Evolutionary conservation across 2,113 vertebrate genomes (phyloP), one percentile per base, ranked within the genome.

Genomic region (Lophius piscatorius): DNA sequence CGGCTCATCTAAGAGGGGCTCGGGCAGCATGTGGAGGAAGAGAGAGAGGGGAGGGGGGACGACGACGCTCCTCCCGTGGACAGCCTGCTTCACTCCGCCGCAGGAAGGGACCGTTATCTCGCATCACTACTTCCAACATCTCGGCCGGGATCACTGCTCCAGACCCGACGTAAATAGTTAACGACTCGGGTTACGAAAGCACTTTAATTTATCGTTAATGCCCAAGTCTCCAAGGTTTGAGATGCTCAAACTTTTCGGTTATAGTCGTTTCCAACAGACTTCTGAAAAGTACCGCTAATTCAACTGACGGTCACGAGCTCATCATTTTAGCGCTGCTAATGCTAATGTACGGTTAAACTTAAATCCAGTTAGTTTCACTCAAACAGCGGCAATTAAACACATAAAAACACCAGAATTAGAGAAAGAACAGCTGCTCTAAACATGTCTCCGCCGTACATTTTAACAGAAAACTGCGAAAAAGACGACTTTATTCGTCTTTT

Each of bases 101-200:
- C 55, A 41, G 80, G 51, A 66, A 64, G 86, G 61, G 81, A 64
- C 89, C 88, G 87, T 90, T 90, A 90, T 86, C 83, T 81, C 81
- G 69, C 84, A 84, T 80, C 83, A 82, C 74, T 72, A 52, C 57
- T 52, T 58, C 20, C 44, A 28, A 60, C 78, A 66, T 63, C 57
- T 23, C 39, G 8, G 40, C 46, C 55, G 46, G 8, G 47, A 33
- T 54, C 55, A 9, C 54, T 6, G 22, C 42, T 39, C 11, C 41
- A 12, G 29, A 28, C 23, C 47, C n/a, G 16, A 51, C 20, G 12
- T 66, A 62, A 83, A 84, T 66, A 78, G 62, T 85, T 78, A 75
- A 74, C 56, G 2, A 16, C 14, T 14, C 36, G 21, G 16, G 8
- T 29, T 13, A n/a, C 16, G 1, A 50, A 58, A 18, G 35, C 4